These are phyloP conservation scores for Isoperla grammatica DNA, from an alignment of 2,888 invertebrate genomes.

Conservation along the genomic window DNA sequence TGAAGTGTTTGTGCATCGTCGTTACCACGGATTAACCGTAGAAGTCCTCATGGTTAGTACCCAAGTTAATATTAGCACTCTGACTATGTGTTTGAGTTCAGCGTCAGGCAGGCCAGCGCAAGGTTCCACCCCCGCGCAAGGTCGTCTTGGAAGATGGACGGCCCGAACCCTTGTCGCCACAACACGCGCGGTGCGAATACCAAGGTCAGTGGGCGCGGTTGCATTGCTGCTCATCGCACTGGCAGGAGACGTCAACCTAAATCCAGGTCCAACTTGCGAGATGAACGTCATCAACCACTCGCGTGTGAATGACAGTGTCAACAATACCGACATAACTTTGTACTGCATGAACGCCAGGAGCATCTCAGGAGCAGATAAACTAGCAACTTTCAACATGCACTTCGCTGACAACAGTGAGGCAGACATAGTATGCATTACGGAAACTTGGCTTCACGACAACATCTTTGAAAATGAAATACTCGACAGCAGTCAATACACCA, in stretches of 20 bases:
- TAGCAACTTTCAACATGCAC: neutral
- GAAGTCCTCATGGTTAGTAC: too few relatives aligned
- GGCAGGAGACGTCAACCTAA: neutral
- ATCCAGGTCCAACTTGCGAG: neutral
- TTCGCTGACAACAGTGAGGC: constrained; percentile 11
- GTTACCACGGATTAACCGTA: neutral
- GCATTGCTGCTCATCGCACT: neutral
- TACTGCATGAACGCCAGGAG: constrained; percentile 6
- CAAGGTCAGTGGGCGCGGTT: neutral
- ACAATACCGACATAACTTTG: neutral
- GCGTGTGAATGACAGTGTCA: too few relatives aligned
- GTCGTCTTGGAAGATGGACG: too few relatives aligned
- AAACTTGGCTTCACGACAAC: constrained; percentile 2
- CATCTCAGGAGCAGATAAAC: neutral
- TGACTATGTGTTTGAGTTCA: too few relatives aligned
- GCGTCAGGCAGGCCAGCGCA: too few relatives aligned
- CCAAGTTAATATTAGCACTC: too few relatives aligned
- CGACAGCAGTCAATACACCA: neutral
- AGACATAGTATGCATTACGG: neutral
- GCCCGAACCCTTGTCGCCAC: too few relatives aligned
- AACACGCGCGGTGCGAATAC: too few relatives aligned
- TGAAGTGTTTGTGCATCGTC: neutral
- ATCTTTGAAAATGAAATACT: constrained; percentile 3
- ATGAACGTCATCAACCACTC: neutral
- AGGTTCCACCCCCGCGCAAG: too few relatives aligned